Conservation (phyloP, 2,888 invertebrate species). For the Melipona bicolor region DNA sequence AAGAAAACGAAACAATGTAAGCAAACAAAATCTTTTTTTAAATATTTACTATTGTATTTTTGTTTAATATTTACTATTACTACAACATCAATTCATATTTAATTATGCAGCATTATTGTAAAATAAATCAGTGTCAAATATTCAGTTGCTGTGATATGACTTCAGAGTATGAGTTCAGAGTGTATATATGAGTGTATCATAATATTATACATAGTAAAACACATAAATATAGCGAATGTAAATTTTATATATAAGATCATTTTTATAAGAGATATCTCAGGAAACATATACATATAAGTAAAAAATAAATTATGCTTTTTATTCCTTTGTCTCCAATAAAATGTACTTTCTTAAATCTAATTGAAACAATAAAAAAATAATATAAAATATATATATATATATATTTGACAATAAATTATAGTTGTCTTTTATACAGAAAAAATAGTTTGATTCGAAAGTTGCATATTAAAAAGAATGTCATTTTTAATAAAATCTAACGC, state of each 20-base stretch:
- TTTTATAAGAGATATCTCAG: background rate
- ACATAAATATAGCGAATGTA: background rate
- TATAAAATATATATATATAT: slow-evolving; percentile 1
- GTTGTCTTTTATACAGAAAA: background rate
- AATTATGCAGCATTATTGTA: background rate
- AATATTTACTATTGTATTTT: background rate
- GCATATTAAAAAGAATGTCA: background rate
- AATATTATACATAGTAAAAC: background rate
- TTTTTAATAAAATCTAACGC: background rate
- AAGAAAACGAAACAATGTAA: background rate
- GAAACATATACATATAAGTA: background rate
- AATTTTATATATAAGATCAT: background rate
- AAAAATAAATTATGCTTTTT: background rate
- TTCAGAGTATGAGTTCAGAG: background rate
- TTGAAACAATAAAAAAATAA: slow-evolving; percentile 1
- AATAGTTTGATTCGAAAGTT: background rate
- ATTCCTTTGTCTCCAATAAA: background rate
- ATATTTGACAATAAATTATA: slow-evolving; percentile 5
- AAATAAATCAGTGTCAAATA: background rate
- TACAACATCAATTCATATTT: no score
- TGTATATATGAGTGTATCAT: background rate
- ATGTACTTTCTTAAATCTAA: background rate
- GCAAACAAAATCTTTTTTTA: background rate
- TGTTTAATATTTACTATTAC: background rate
- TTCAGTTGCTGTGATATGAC: slow-evolving; percentile 8